These are phyloP conservation scores for Planiliza haematocheilus DNA, from an alignment of 2,113 vertebrate species.

Conservation along the genomic window DNA sequence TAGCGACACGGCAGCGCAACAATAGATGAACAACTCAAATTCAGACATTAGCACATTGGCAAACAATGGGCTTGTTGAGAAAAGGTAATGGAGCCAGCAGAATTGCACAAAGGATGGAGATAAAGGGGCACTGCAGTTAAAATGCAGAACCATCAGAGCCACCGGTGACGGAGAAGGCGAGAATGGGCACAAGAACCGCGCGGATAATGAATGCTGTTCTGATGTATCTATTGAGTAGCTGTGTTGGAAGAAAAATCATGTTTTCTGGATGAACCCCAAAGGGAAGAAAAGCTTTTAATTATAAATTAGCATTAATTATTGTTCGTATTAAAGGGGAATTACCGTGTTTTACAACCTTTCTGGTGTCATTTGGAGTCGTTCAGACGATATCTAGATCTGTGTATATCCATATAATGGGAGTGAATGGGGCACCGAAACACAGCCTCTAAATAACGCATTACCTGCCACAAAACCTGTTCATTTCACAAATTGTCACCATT, in stretches of 20 bases:
- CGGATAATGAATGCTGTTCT: conserved; percentile 14
- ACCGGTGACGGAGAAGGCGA: conserved; percentile 35
- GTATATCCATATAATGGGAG: no score
- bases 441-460: no score
- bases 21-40: conserved; percentile 72
- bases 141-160: conserved; percentile 56
- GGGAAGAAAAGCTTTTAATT: background rate
- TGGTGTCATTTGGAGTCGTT: no score
- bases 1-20: conserved; percentile 60
- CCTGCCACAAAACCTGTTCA: no score
- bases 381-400: no score
- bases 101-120: conserved; percentile 65
- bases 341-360: no score
- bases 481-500: no score
- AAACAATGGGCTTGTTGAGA: conserved; percentile 72
- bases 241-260: background rate
- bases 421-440: no score
- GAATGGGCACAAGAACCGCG: conserved; percentile 19
- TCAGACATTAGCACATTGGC: conserved; percentile 73
- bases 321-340: no score
- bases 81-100: conserved; percentile 77
- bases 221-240: conserved; percentile 30
- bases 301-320: background rate
- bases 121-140: conserved; percentile 61
- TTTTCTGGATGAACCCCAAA: background rate